phyloP scores from a whole-genome alignment of 2,113 vertebrate species.

The Spilogale gracilis region DNA sequence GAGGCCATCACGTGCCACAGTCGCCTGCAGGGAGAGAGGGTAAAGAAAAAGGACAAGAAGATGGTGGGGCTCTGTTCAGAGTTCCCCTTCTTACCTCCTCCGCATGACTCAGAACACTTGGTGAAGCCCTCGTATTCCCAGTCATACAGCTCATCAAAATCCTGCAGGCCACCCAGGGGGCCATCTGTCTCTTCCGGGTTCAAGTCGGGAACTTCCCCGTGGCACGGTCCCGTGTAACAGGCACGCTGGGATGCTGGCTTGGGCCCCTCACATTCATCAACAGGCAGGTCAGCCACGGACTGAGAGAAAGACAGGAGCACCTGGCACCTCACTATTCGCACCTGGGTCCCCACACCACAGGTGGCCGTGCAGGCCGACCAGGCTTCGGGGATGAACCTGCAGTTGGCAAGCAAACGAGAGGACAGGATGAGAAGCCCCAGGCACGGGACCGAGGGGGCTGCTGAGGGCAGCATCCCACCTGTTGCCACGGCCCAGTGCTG shows the following conservation, averaged over 20 bases:
- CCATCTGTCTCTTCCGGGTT: conserved; percentile 80
- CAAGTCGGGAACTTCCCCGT: conserved; percentile 82
- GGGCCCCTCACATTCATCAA: conserved; percentile 95
- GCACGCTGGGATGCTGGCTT: conserved; percentile 90
- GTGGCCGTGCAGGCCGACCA: conserved; percentile 95
- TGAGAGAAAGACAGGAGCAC: conserved; percentile 97
- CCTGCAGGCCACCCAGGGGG: conserved; percentile 80
- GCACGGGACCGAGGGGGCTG: neutral
- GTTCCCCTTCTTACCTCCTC: conserved; percentile 91
- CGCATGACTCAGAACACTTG: conserved; percentile 95
- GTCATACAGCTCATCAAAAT: conserved; percentile 93
- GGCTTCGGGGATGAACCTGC: conserved; percentile 94
- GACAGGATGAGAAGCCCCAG: conserved; percentile 69
- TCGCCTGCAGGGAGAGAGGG: neutral
- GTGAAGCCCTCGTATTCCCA: conserved; percentile 98
- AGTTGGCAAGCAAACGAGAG: conserved; percentile 75
- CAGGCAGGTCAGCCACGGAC: conserved; percentile 94
- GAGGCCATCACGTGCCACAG: neutral
- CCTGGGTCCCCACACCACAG: conserved; percentile 94
- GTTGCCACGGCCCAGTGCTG: neutral
- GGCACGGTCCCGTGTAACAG: conserved; percentile 93
- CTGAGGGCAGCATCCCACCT: conserved; percentile 21
- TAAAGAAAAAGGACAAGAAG: neutral
- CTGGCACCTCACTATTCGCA: conserved; percentile 93
- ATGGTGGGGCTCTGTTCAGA: neutral